Evolutionary conservation across 2,113 vertebrate species (phyloP).

Genomic region (Hyla sarda): DNA sequence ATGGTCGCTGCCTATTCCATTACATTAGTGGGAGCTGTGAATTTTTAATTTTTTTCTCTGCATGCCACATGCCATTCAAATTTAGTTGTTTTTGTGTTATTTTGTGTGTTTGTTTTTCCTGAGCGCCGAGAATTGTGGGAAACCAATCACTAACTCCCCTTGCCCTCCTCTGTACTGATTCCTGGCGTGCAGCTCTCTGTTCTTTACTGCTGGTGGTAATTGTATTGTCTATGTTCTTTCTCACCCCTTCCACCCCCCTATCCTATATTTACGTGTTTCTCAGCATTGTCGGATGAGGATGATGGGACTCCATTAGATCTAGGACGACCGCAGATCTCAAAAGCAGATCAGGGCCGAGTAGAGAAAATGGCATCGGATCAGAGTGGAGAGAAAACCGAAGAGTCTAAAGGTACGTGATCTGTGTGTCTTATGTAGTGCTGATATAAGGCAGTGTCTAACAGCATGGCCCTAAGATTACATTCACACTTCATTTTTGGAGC

Average conservation of each 20-base stretch:
- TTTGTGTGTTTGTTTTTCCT: neutral
- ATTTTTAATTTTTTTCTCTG: no score
- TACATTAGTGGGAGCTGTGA: neutral
- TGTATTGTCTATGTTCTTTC: neutral
- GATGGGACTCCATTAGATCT: conserved; percentile 74
- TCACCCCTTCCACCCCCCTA: neutral
- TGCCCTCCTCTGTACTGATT: neutral
- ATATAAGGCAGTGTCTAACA: neutral
- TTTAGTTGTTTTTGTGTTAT: neutral
- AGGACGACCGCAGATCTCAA: conserved; percentile 72
- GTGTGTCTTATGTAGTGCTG: neutral
- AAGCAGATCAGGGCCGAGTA: conserved; percentile 70
- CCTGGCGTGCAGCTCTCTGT: neutral
- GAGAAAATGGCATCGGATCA: conserved; percentile 78
- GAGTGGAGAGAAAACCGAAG: conserved; percentile 65
- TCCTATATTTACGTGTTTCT: conserved; percentile 63
- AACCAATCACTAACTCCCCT: conserved; percentile 11
- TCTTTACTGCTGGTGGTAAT: neutral
- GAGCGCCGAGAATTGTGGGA: conserved; percentile 4
- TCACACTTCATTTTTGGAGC: no score
- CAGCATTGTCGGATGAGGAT: conserved; percentile 70
- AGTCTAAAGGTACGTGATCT: conserved; percentile 72
- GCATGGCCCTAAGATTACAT: neutral
- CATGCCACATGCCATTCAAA: neutral
- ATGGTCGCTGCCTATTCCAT: neutral